A percentile compares a stretch with the other conserved stretches of the same genome.
phyloP scores from a whole-genome alignment of 2,797 vertebrate genomes.

The Dendrocincla tyrannina region DNA sequence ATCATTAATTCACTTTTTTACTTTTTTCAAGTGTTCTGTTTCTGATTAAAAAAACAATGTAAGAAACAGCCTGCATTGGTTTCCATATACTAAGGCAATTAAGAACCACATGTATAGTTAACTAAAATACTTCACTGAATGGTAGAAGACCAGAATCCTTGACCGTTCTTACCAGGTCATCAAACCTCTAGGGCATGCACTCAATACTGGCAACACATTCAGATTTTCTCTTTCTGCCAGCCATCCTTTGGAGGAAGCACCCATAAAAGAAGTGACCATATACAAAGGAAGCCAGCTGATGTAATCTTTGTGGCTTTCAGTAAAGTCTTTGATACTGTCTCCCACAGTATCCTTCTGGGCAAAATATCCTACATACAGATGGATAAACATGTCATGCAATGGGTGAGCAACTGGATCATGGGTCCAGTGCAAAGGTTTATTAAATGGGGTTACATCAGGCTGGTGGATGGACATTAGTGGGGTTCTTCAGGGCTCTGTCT shows the following conservation, averaged over 20 bases:
- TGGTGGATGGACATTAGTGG: background rate
- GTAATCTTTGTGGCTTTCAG: background rate
- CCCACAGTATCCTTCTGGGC: background rate
- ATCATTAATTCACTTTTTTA: background rate
- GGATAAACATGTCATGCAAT: background rate
- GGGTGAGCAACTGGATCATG: background rate
- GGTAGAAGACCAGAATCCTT: background rate
- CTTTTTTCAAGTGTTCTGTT: background rate
- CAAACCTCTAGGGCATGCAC: background rate
- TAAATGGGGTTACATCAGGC: background rate
- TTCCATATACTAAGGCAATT: background rate
- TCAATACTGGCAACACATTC: background rate
- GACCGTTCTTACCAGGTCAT: background rate
- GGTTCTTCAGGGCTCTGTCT: too few species aligned
- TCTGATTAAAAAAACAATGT: background rate
- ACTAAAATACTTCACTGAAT: background rate
- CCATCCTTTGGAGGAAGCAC: background rate
- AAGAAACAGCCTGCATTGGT: background rate
- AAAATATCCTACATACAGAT: background rate
- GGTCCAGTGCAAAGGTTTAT: fast-evolving
- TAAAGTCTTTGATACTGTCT: background rate
- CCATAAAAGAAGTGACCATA: background rate
- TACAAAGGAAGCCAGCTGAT: background rate
- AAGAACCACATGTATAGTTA: background rate
- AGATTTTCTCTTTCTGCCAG: background rate